Conservation (phyloP, 1,140 invertebrate genomes). For the Lamellibrachia luymesi region DNA sequence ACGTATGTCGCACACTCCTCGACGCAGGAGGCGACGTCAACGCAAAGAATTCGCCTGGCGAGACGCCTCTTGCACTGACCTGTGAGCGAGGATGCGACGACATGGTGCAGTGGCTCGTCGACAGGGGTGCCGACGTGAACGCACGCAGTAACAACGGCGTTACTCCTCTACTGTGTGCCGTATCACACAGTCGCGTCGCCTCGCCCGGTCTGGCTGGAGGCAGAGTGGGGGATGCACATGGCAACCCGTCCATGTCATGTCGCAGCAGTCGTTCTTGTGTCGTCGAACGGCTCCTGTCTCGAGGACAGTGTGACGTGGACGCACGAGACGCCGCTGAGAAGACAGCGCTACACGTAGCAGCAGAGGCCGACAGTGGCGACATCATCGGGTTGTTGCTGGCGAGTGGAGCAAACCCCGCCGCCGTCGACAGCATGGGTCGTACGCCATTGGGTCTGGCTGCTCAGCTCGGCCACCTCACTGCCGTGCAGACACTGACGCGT, state of each 20-base stretch:
- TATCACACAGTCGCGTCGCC: background rate
- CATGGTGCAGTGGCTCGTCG: constrained; percentile 3
- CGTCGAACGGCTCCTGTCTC: background rate
- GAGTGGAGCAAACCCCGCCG: background rate
- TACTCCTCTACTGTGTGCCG: background rate
- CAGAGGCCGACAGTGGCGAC: constrained; percentile 1
- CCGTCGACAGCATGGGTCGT: background rate
- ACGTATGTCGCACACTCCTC: background rate
- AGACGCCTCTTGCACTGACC: background rate
- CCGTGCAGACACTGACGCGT: background rate
- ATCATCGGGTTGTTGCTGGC: background rate
- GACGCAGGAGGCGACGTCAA: background rate
- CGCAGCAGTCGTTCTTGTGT: background rate
- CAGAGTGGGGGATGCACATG: background rate
- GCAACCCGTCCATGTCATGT: background rate
- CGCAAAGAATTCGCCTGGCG: background rate
- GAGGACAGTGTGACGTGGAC: background rate
- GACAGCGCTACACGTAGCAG: background rate
- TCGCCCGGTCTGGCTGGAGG: background rate
- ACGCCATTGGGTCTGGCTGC: background rate
- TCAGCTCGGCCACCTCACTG: background rate
- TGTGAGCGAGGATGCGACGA: background rate
- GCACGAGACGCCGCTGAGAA: background rate
- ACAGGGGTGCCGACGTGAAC: constrained; percentile 2
- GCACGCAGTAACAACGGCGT: background rate